Conservation (phyloP, 2,797 vertebrate species). For the Aulostomus chinensis region DNA sequence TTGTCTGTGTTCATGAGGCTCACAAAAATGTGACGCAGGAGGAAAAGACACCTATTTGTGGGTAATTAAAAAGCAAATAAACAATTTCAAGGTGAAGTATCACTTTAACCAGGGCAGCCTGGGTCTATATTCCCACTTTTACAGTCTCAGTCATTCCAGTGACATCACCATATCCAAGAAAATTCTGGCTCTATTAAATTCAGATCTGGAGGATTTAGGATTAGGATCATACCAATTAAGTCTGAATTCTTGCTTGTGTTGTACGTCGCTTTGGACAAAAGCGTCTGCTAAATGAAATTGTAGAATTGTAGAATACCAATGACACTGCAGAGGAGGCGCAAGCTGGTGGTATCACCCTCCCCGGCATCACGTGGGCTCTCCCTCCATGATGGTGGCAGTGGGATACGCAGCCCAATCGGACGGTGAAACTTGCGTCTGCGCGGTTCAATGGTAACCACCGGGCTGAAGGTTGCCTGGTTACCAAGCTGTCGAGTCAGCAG, state of each 20-base stretch:
- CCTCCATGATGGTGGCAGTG: constrained; percentile 93
- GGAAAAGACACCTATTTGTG: too few relatives aligned
- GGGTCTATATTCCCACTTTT: neutral
- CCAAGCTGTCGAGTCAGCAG: constrained; percentile 94
- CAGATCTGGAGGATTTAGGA: too few relatives aligned
- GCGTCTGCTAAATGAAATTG: too few relatives aligned
- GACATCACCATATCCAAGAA: neutral
- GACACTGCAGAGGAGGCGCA: constrained; percentile 97
- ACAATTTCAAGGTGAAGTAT: too few relatives aligned
- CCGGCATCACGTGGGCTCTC: constrained; percentile 91
- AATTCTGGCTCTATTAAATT: neutral
- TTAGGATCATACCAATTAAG: too few relatives aligned
- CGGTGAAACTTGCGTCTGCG: constrained; percentile 96
- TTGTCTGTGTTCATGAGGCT: too few relatives aligned
- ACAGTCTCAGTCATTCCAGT: too few relatives aligned
- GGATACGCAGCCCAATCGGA: constrained; percentile 94
- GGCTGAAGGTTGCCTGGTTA: constrained; percentile 98
- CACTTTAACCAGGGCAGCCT: neutral
- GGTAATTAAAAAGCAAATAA: too few relatives aligned
- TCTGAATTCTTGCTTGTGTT: too few relatives aligned
- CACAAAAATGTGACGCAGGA: too few relatives aligned
- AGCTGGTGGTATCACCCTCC: constrained; percentile 95
- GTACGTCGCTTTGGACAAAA: too few relatives aligned
- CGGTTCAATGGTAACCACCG: constrained; percentile 96
- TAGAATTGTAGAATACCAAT: too few relatives aligned